Percentiles rank a stretch among this genome's conserved stretches.
These are phyloP conservation scores for Scaptomyza parva DNA, from an alignment of 2,888 invertebrate genomes.

Conservation along the genomic window DNA sequence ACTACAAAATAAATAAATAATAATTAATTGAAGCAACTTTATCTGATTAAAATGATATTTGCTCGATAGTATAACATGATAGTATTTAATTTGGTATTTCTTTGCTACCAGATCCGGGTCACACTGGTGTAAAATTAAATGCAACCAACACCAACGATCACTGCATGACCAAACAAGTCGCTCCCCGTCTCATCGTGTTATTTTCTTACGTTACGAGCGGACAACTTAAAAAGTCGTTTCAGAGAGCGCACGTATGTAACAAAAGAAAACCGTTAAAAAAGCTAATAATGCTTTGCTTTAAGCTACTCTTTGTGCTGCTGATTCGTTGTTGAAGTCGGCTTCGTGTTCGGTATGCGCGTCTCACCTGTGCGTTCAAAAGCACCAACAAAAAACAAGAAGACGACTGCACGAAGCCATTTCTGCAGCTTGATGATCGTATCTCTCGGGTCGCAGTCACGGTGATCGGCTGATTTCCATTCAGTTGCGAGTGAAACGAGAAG, in stretches of 20 bases:
- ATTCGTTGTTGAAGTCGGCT: constrained; percentile 32
- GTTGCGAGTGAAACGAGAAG: constrained; percentile 73
- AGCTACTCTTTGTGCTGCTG: constrained; percentile 29
- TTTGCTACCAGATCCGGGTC: constrained; percentile 9
- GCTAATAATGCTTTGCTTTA: constrained; percentile 19
- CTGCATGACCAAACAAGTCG: constrained; percentile 6
- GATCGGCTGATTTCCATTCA: constrained; percentile 54
- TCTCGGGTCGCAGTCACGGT: constrained; percentile 28
- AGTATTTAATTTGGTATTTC: constrained; percentile 12
- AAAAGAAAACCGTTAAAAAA: constrained; percentile 53
- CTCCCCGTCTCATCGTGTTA: constrained; percentile 3
- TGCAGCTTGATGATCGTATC: constrained; percentile 47
- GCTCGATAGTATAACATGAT: not conserved
- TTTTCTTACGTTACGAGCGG: constrained; percentile 4
- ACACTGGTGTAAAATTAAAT: constrained; percentile 37
- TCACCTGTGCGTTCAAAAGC: constrained; percentile 36
- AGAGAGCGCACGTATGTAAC: constrained; percentile 12
- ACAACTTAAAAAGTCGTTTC: not conserved
- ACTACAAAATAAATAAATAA: not conserved
- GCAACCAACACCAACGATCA: constrained; percentile 48
- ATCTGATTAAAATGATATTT: not conserved
- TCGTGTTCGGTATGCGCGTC: constrained; percentile 26
- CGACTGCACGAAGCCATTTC: constrained; percentile 42
- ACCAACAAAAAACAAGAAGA: constrained; percentile 6
- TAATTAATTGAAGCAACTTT: not conserved